Conservation (phyloP, 1,140 invertebrate species). For the Monomorium pharaonis region DNA sequence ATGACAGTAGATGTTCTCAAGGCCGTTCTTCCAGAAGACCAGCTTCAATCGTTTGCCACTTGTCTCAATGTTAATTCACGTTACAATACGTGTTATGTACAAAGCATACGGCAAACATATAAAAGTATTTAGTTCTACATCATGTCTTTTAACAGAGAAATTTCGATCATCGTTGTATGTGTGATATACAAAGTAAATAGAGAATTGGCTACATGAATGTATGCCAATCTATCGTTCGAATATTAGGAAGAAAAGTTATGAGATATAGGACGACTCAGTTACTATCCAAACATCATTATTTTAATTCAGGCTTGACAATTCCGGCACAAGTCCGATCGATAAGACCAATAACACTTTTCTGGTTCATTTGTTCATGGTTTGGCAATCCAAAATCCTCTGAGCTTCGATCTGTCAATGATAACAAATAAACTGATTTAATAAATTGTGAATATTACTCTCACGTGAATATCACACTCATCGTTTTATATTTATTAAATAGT, state of each 20-base stretch:
- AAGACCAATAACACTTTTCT: not conserved
- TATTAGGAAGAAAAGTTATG: not conserved
- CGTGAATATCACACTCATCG: not conserved
- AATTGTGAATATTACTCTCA: not conserved
- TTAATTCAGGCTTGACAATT: slow-evolving; percentile 8
- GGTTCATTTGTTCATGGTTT: slow-evolving; percentile 65
- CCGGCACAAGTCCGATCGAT: not conserved
- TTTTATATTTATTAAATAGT: not conserved
- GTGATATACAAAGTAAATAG: not conserved
- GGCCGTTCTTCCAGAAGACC: not conserved
- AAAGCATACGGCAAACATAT: not conserved
- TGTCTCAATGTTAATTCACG: slow-evolving; percentile 36
- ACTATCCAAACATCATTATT: slow-evolving; percentile 14
- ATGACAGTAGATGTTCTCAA: not conserved
- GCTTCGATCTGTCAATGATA: slow-evolving; percentile 65
- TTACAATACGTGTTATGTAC: slow-evolving; percentile 1
- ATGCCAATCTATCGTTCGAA: not conserved
- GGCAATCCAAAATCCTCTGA: slow-evolving; percentile 67
- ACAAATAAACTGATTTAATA: not conserved
- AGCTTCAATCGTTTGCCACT: not conserved
- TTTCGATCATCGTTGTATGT: not conserved
- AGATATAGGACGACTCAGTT: not conserved
- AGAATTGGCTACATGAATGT: not conserved
- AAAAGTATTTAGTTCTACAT: not conserved
- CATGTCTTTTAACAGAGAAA: not conserved